Percentiles rank a stretch among this genome's conserved stretches.
These are phyloP conservation scores for Macroramphosus scolopax DNA, from an alignment of 2,797 vertebrate species.

Conservation along the genomic window DNA sequence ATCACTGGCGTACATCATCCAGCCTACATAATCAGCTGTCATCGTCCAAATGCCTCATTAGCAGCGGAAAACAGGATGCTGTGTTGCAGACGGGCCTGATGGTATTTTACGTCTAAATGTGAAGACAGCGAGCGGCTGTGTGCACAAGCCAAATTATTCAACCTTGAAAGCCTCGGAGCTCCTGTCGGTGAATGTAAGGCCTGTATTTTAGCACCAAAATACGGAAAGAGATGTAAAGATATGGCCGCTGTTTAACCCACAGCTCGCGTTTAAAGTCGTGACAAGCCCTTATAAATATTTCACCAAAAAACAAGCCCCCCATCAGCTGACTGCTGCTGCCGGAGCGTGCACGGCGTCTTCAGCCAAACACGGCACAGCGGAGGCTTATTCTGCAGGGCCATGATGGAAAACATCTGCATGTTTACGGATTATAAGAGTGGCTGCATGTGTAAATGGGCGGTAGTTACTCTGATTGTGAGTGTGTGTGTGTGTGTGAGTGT, in stretches of 20 bases:
- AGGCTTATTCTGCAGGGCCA: conserved; percentile 32
- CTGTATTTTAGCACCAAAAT: conserved; percentile 24
- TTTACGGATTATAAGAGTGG: conserved; percentile 24
- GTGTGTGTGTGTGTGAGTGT: conserved; percentile 8
- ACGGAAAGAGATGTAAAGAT: conserved; percentile 20
- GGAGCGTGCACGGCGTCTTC: conserved; percentile 36
- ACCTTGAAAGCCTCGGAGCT: conserved; percentile 57
- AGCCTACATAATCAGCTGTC: conserved; percentile 44
- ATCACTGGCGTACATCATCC: conserved; percentile 20
- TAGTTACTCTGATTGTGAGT: conserved; percentile 22
- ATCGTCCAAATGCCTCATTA: conserved; percentile 30
- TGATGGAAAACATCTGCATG: conserved; percentile 53
- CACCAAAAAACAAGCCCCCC: conserved; percentile 61
- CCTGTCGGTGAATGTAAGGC: conserved; percentile 19
- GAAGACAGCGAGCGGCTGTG: conserved; percentile 45
- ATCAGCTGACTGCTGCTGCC: conserved; percentile 66
- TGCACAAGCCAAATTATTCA: conserved; percentile 41
- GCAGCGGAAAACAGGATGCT: conserved; percentile 27
- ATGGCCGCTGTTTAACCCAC: conserved; percentile 7
- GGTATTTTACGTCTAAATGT: conserved; percentile 42
- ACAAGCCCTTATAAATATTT: conserved; percentile 68
- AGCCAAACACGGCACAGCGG: conserved; percentile 19
- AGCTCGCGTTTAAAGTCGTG: conserved; percentile 56
- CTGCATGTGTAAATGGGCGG: conserved; percentile 22
- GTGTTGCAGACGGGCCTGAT: conserved; percentile 50